A percentile compares a stretch with the other conserved stretches of the same genome.
phyloP scores from a whole-genome alignment of 2,888 invertebrate species.

The Melinaea menophilus region DNA sequence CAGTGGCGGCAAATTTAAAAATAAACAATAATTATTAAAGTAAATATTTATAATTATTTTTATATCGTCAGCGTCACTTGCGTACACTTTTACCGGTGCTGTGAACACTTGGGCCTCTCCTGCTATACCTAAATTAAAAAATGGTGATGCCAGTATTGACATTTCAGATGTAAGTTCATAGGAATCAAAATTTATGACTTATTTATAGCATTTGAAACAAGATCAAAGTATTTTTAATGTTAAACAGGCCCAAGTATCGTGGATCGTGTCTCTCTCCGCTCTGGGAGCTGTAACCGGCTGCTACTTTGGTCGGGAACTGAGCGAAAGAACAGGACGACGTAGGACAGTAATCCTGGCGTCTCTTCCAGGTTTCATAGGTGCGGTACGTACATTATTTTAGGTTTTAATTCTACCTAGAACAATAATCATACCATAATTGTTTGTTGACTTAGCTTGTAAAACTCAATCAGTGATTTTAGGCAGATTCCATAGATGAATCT shows the following conservation, averaged over 20 bases:
- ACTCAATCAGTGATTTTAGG: neutral
- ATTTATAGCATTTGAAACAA: neutral
- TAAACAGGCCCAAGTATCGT: constrained; percentile 68
- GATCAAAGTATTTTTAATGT: neutral
- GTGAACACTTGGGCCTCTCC: constrained; percentile 76
- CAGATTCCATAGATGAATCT: too few species aligned
- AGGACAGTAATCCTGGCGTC: constrained; percentile 71
- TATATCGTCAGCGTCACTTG: constrained; percentile 59
- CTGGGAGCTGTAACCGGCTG: constrained; percentile 78
- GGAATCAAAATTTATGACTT: constrained; percentile 1
- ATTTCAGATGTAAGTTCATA: constrained; percentile 62
- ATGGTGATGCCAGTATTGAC: constrained; percentile 56
- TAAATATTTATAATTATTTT: constrained; percentile 17
- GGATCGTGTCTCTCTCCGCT: constrained; percentile 77
- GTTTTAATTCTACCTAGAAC: neutral
- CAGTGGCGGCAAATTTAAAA: constrained; percentile 39
- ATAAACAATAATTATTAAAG: constrained; percentile 18
- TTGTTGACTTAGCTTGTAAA: too few species aligned
- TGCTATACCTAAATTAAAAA: constrained; percentile 73
- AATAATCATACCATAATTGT: neutral
- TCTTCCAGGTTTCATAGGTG: constrained; percentile 73
- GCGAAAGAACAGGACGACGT: constrained; percentile 77
- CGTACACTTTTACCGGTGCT: constrained; percentile 69
- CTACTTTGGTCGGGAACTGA: constrained; percentile 73
- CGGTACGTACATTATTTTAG: constrained; percentile 56